phyloP scores from a whole-genome alignment of 2,113 vertebrate genomes.

The Motacilla alba region DNA sequence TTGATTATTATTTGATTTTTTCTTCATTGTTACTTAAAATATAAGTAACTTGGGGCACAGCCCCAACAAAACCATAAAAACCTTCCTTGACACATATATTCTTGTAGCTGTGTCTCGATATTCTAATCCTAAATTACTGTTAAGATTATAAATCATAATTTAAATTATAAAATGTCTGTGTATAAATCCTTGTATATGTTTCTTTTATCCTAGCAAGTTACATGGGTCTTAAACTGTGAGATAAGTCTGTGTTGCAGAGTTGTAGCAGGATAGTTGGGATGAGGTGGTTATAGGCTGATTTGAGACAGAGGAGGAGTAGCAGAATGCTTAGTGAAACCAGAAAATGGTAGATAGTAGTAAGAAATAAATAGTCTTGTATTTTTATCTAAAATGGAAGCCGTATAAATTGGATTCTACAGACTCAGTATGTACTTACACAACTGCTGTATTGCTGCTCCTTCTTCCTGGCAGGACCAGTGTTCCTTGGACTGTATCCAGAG shows the following conservation, averaged over 20 bases:
- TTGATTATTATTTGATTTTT: not conserved
- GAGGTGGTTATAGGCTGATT: not conserved
- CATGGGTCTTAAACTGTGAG: not conserved
- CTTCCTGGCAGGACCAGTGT: not conserved
- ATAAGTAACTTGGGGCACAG: not conserved
- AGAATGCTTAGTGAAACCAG: not conserved
- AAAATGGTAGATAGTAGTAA: not conserved
- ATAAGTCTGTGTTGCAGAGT: not conserved
- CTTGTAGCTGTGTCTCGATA: fast-evolving
- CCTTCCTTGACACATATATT: not conserved
- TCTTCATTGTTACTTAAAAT: not conserved
- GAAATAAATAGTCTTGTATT: not conserved
- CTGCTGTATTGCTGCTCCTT: not conserved
- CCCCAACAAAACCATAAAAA: not conserved
- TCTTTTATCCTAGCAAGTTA: not conserved
- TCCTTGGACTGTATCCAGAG: not conserved
- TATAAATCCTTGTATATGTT: not conserved
- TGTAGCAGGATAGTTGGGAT: not conserved
- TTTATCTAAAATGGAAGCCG: not conserved
- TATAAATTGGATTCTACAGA: not conserved
- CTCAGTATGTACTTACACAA: not conserved
- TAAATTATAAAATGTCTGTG: not conserved
- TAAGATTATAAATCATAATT: not conserved
- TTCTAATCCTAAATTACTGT: not conserved
- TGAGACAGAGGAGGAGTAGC: not conserved